Conservation (phyloP, 2,113 vertebrate species). For the Neolamprologus longior region DNA sequence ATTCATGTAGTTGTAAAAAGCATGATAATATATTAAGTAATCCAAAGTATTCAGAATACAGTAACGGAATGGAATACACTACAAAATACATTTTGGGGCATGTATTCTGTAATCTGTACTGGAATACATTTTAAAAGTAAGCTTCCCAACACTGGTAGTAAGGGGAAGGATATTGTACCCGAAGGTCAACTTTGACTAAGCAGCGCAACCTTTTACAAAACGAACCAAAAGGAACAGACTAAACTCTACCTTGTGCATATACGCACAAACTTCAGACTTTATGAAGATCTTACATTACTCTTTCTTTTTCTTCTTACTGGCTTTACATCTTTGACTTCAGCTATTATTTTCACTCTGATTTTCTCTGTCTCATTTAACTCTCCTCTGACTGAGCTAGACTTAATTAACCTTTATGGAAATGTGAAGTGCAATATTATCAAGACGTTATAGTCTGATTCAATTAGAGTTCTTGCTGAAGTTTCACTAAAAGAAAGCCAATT, state of each 20-base stretch:
- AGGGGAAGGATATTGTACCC: background rate
- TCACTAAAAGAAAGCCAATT: background rate
- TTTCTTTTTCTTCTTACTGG: background rate
- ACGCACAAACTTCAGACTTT: background rate
- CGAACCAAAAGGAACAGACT: background rate
- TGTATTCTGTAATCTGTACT: background rate
- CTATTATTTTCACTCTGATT: background rate
- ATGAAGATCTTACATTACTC: background rate
- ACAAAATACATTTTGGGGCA: background rate
- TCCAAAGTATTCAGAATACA: background rate
- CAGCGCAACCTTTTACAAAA: slow-evolving; percentile 15
- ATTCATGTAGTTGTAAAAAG: background rate
- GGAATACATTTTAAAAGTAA: background rate
- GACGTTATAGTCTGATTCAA: background rate
- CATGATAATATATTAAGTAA: background rate
- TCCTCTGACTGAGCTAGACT: background rate
- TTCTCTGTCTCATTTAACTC: background rate
- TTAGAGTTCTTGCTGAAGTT: background rate
- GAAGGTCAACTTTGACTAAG: background rate
- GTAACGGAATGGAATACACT: background rate
- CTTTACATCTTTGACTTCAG: background rate
- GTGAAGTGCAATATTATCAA: background rate
- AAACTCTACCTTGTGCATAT: background rate
- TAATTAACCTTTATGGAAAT: slow-evolving; percentile 31
- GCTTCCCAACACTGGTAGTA: background rate